Conservation (phyloP, 2,113 vertebrate genomes). For the Lepisosteus oculatus region DNA sequence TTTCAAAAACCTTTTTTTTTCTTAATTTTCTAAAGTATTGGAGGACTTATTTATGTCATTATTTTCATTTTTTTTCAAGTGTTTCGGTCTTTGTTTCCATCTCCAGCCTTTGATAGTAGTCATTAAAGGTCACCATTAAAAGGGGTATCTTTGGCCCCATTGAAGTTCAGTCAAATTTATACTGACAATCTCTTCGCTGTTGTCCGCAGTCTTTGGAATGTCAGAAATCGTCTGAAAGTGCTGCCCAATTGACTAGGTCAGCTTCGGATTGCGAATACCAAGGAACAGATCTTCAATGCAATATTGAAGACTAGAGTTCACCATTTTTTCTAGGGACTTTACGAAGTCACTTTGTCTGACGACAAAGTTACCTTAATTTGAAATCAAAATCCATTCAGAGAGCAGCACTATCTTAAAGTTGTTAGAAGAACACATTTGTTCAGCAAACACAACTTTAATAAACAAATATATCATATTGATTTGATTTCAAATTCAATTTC, state of each 20-base stretch:
- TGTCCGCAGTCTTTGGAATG: slow-evolving; percentile 2
- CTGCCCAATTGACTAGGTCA: background rate
- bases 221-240: slow-evolving; percentile 3
- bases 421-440: too few species aligned
- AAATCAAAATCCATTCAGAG: too few species aligned
- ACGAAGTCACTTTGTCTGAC: too few species aligned
- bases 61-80: slow-evolving; percentile 9
- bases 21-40: slow-evolving; percentile 10
- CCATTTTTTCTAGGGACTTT: background rate
- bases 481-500: too few species aligned
- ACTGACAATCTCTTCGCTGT: slow-evolving; percentile 21
- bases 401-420: too few species aligned
- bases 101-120: slow-evolving; percentile 12
- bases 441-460: too few species aligned
- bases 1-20: slow-evolving; percentile 15
- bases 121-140: slow-evolving; percentile 7
- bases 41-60: slow-evolving; percentile 11
- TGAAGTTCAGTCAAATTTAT: slow-evolving; percentile 12
- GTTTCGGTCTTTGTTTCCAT: slow-evolving; percentile 11
- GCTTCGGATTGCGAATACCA: background rate
- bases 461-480: too few species aligned
- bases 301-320: background rate
- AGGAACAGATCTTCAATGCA: background rate
- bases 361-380: too few species aligned
- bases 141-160: slow-evolving; percentile 5